phyloP scores from a whole-genome alignment of 1,140 invertebrate species.

The Philotrypesis tridentata region DNA sequence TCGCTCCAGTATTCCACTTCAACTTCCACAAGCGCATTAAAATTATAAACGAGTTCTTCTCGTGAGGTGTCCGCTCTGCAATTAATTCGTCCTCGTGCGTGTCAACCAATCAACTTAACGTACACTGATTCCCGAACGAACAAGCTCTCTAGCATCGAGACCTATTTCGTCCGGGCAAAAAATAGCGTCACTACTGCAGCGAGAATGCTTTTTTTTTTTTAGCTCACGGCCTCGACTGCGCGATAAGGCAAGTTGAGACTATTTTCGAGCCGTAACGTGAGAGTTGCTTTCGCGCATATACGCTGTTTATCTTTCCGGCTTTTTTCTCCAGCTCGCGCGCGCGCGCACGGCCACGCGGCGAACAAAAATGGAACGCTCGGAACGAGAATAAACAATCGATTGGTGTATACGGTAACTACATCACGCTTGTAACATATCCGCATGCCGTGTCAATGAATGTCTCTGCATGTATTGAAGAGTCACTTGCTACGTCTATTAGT shows the following conservation, averaged over 20 bases:
- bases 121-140: background rate
- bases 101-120: background rate
- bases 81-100: background rate
- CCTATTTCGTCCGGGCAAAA: background rate
- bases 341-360: no score
- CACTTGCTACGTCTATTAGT: no score
- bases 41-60: background rate
- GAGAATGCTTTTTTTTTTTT: background rate
- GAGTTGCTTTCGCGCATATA: background rate
- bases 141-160: background rate
- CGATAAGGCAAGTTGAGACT: slow-evolving; percentile 14
- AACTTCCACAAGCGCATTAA: background rate
- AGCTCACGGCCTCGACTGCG: background rate
- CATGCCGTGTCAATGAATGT: no score
- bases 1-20: background rate
- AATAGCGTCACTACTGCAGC: background rate
- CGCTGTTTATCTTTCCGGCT: background rate
- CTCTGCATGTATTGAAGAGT: no score
- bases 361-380: background rate
- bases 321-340: no score
- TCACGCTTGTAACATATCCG: no score
- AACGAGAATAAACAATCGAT: background rate
- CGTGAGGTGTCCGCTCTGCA: background rate
- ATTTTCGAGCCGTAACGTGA: background rate
- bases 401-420: no score